A percentile compares a stretch with the other conserved stretches of the same genome.
Evolutionary conservation across 2,113 vertebrate species (phyloP).

Genomic region (Bos javanicus): DNA sequence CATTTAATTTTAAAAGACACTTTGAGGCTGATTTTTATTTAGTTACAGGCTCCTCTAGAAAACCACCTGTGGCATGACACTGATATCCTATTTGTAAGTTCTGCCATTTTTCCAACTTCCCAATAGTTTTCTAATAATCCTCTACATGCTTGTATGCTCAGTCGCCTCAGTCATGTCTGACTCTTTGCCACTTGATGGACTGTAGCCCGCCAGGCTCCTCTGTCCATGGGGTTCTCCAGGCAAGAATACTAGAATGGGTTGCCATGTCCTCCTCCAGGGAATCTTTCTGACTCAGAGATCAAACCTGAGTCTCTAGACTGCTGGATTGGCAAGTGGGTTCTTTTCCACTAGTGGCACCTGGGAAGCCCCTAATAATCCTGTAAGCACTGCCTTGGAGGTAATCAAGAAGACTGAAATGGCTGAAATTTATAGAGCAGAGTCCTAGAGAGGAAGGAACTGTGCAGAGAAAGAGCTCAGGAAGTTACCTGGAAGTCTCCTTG

Average conservation of each 20-base stretch:
- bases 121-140: constrained; percentile 10
- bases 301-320: neutral
- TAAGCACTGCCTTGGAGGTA: neutral
- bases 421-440: neutral
- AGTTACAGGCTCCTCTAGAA: constrained; percentile 60
- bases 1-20: neutral
- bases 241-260: neutral
- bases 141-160: neutral
- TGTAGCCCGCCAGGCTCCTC: neutral
- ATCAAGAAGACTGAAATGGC: neutral
- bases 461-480: neutral
- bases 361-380: neutral
- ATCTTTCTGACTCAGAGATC: neutral
- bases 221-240: neutral
- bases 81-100: constrained; percentile 51
- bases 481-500: neutral
- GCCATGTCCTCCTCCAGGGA: neutral
- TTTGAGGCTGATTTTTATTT: constrained; percentile 68
- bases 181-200: neutral
- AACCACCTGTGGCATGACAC: neutral
- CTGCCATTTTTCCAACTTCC: constrained; percentile 18
- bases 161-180: neutral
- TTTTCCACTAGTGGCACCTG: neutral
- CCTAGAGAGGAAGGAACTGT: neutral
- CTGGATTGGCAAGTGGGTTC: neutral